Percentiles rank a stretch among this genome's conserved stretches.
phyloP scores from a whole-genome alignment of 1,140 invertebrate genomes.

The Heliconius melpomene region DNA sequence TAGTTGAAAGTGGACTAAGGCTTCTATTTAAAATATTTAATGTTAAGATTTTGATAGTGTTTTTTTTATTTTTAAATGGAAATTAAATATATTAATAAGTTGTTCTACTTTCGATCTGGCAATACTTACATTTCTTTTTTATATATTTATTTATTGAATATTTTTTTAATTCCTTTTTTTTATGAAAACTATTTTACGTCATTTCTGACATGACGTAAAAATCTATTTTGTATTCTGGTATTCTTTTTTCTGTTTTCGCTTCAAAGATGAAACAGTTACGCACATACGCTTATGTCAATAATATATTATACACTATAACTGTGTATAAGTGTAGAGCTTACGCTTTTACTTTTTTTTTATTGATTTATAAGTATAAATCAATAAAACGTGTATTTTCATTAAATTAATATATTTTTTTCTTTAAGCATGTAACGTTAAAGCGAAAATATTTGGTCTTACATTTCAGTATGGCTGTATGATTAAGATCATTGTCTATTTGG shows the following conservation, averaged over 20 bases:
- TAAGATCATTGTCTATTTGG: neutral
- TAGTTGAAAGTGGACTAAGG: neutral
- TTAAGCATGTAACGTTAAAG: conserved; percentile 8
- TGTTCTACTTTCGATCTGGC: neutral
- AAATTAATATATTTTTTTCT: neutral
- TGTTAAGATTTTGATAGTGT: neutral
- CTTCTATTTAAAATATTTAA: neutral
- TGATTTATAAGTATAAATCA: neutral
- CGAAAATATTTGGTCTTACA: neutral
- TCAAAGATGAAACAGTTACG: neutral
- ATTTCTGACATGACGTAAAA: neutral
- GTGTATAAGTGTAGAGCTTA: conserved; percentile 8
- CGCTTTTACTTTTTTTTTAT: neutral
- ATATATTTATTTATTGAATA: neutral
- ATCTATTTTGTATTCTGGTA: neutral
- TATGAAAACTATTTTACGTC: neutral
- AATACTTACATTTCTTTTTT: neutral
- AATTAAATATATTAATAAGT: neutral
- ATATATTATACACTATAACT: conserved; percentile 5
- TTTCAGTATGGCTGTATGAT: neutral
- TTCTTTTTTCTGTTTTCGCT: neutral
- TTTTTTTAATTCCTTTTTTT: neutral
- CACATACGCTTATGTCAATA: conserved; percentile 6
- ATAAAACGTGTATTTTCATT: neutral
- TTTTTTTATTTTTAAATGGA: neutral